Evolutionary conservation across 2,113 vertebrate genomes (phyloP), one percentile per base, ranked within the genome.

Genomic region (Chrysochloris asiatica): DNA sequence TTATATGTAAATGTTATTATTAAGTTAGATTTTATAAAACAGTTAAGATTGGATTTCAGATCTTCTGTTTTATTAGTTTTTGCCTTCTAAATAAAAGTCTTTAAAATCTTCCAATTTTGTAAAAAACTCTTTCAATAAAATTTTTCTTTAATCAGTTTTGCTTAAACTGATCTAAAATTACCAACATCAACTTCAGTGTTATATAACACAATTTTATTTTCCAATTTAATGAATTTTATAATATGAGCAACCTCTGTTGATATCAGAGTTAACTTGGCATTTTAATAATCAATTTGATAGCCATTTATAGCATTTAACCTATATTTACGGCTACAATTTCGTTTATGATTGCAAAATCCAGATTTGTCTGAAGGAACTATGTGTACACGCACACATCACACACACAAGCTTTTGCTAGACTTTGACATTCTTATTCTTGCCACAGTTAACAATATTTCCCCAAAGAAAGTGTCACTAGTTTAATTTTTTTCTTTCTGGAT

Each of bases 401-500:
- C 28, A 48, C 8, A 83, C 0, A 6, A 52, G 19, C 16, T 79
- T 75, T 67, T 86, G 47, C 26, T 85, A 73, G 65, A 78, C n/a
- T 89, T 79, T 83, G 22, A 87, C 41, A 75, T 86, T 84, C 36
- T 89, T 88, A 93, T 90, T 96, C 82, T 91, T 89, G 82, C 63
- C 47, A 88, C 21, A 50, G 41, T 83, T 88, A 89, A 95, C 45
- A 83, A 13, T 47, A 33, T 72, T 43, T 50, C 47, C 41, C 45
- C 1, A 90, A 45, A 92, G 92, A 94, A 11, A 77, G 22, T n/a
- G 79, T 26, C 12, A 83, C 3, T 8, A 96, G 94, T 84, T 73
- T 92, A 97, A 93, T 95, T 94, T 52, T n/a, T 93, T 48, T 87
- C 83, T 92, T 94, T 96, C 85, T 93, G 69, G 41, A 21, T 94